Conservation (phyloP, 2,888 invertebrate genomes). For the Erebia palarica region DNA sequence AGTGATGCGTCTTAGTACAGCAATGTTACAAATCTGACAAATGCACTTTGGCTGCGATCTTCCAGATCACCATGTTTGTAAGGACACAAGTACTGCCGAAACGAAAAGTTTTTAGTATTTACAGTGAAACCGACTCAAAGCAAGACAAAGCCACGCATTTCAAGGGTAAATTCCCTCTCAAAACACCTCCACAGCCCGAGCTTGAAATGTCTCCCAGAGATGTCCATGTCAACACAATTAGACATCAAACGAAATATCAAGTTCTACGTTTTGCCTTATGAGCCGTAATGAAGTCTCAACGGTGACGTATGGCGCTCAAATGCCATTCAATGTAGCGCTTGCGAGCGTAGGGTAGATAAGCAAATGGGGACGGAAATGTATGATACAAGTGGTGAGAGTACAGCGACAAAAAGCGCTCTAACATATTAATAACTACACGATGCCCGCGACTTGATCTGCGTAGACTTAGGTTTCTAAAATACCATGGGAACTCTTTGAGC, state of each 20-base stretch:
- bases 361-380: constrained; percentile 35
- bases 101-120: not conserved
- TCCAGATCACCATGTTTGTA: too few species aligned
- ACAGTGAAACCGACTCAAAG: not conserved
- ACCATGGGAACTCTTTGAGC: too few species aligned
- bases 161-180: constrained; percentile 14
- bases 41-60: too few species aligned
- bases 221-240: constrained; percentile 33
- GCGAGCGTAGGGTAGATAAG: constrained; percentile 40
- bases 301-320: constrained; percentile 37
- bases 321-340: constrained; percentile 38
- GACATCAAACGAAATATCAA: constrained; percentile 35
- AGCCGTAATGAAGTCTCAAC: constrained; percentile 33
- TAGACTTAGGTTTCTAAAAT: too few species aligned
- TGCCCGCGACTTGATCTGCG: too few species aligned
- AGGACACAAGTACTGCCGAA: too few species aligned
- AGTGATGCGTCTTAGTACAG: too few species aligned
- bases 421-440: too few species aligned
- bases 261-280: constrained; percentile 27
- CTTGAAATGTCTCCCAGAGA: constrained; percentile 16
- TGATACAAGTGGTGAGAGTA: constrained; percentile 17
- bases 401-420: not conserved
- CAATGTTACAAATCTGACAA: too few species aligned
- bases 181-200: constrained; percentile 12
- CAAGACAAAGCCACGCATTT: constrained; percentile 9